Percentiles rank a stretch among this genome's conserved stretches.
Conservation (phyloP, 1,140 invertebrate genomes). For the Archegozetes longisetosus region DNA sequence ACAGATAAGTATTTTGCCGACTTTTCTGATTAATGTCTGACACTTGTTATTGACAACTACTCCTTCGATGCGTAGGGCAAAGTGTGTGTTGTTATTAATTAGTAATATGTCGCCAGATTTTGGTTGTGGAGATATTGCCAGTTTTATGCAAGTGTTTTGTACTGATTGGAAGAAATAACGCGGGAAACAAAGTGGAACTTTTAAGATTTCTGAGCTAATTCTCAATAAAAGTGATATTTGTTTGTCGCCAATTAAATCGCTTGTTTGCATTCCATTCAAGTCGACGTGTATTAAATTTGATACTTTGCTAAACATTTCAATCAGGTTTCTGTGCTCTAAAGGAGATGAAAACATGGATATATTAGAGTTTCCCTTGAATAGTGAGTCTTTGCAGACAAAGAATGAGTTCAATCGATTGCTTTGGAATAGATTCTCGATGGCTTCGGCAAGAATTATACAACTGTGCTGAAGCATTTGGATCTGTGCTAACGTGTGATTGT, state of each 20-base stretch:
- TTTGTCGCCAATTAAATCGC: neutral
- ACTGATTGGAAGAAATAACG: constrained; percentile 75
- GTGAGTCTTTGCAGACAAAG: constrained; percentile 14
- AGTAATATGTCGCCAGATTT: constrained; percentile 54
- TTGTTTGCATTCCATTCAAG: neutral
- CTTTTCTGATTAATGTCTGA: constrained; percentile 40
- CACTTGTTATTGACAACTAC: constrained; percentile 37
- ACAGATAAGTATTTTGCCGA: constrained; percentile 49
- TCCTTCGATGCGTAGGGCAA: constrained; percentile 71
- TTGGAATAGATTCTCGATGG: constrained; percentile 47
- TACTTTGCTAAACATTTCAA: neutral
- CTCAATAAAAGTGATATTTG: constrained; percentile 48
- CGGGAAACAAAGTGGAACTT: constrained; percentile 51
- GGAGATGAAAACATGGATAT: neutral
- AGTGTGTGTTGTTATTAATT: constrained; percentile 48
- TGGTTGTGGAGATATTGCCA: constrained; percentile 68
- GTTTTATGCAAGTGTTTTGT: constrained; percentile 55
- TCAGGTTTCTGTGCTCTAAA: constrained; percentile 3
- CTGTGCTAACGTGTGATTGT: constrained; percentile 62
- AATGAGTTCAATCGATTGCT: constrained; percentile 22
- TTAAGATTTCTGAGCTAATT: constrained; percentile 45
- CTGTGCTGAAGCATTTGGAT: constrained; percentile 60
- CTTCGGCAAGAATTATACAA: constrained; percentile 52
- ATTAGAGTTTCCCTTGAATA: constrained; percentile 18
- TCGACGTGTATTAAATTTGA: neutral